Conservation (phyloP, 2,113 vertebrate species). For the Meleagris gallopavo region DNA sequence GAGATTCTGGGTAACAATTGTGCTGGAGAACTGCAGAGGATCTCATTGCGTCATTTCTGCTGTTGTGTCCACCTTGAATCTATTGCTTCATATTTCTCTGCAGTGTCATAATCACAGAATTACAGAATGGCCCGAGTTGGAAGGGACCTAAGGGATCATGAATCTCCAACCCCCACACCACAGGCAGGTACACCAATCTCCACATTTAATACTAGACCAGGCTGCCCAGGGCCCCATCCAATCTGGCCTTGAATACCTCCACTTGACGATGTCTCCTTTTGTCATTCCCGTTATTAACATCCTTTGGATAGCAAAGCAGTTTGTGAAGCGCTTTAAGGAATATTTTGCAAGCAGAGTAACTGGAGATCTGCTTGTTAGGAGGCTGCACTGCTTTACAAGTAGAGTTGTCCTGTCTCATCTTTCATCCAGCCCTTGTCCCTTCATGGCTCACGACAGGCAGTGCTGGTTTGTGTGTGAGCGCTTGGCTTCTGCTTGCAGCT, state of each 20-base stretch:
- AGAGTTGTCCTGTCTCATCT: background rate
- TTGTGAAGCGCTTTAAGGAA: background rate
- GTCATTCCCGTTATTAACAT: fast-evolving
- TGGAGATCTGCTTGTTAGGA: background rate
- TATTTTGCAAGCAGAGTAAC: background rate
- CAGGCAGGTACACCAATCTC: too few relatives aligned
- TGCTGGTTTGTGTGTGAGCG: background rate
- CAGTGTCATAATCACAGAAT: too few relatives aligned
- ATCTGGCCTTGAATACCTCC: too few relatives aligned
- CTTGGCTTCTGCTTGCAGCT: background rate
- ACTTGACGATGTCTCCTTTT: background rate
- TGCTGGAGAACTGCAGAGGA: background rate
- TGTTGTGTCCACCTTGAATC: background rate
- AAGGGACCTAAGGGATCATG: too few relatives aligned
- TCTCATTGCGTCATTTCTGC: background rate
- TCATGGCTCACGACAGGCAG: background rate
- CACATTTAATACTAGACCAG: too few relatives aligned
- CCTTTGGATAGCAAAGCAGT: background rate
- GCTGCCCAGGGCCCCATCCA: too few relatives aligned
- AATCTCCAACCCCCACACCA: too few relatives aligned
- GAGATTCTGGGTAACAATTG: background rate
- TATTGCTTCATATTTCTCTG: background rate
- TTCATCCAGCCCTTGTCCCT: background rate
- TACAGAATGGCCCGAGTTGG: too few relatives aligned
- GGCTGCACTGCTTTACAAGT: background rate